Evolutionary conservation across 2,888 invertebrate genomes (phyloP).

Genomic region (Megaustenia siamemsis): DNA sequence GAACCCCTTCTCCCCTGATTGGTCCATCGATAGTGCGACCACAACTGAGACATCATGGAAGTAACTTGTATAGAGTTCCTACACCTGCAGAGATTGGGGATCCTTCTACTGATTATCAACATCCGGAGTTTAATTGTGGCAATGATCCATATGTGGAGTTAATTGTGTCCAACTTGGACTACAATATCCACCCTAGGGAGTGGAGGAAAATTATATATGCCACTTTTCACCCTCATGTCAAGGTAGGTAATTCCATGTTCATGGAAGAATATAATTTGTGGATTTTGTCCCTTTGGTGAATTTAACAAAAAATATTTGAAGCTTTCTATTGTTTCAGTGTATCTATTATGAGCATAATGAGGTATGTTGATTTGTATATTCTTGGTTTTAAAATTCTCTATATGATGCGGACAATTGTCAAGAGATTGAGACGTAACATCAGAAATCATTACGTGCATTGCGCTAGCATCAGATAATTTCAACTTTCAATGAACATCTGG

Average conservation of each 20-base stretch:
- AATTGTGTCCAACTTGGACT: slow-evolving; percentile 86
- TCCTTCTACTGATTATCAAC: slow-evolving; percentile 39
- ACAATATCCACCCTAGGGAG: slow-evolving; percentile 85
- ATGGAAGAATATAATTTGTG: no score
- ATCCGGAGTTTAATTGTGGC: slow-evolving; percentile 53
- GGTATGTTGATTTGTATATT: no score
- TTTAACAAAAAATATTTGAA: no score
- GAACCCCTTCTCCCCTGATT: slow-evolving; percentile 38
- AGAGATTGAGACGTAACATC: no score
- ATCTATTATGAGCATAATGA: no score
- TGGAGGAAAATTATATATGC: slow-evolving; percentile 85
- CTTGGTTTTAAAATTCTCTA: no score
- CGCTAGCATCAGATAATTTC: no score
- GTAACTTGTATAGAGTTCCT: slow-evolving; percentile 52
- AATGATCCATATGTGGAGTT: slow-evolving; percentile 69
- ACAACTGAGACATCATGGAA: slow-evolving; percentile 34
- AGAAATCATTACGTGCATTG: no score
- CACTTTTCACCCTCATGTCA: slow-evolving; percentile 85
- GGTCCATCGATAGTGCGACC: slow-evolving; percentile 2
- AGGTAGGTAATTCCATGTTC: slow-evolving; percentile 81
- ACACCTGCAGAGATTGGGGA: slow-evolving; percentile 53
- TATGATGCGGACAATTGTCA: no score
- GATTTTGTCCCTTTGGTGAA: no score
- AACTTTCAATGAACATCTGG: no score
- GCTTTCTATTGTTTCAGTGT: no score